Evolutionary conservation across 1,140 invertebrate species (phyloP).

Genomic region (Helicorthomorpha holstii): DNA sequence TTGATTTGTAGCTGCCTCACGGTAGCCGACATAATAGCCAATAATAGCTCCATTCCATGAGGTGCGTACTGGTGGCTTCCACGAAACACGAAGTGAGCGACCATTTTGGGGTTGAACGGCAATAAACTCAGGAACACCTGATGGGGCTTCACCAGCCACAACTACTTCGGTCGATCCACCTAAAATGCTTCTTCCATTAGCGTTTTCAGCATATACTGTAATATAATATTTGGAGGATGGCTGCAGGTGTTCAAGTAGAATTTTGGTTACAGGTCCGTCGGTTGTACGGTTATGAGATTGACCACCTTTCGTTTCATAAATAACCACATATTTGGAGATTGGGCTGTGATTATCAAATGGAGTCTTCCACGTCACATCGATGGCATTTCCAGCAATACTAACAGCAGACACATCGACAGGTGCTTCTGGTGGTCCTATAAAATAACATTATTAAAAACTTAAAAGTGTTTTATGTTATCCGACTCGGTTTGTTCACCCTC

Average conservation of each 20-base stretch:
- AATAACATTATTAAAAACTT: too few relatives aligned
- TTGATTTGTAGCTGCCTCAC: conserved; percentile 67
- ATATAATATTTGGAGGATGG: conserved; percentile 86
- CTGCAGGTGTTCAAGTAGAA: conserved; percentile 43
- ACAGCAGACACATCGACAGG: conserved; percentile 78
- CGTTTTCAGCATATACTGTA: conserved; percentile 83
- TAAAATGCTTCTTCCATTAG: conserved; percentile 75
- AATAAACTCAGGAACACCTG: conserved; percentile 36
- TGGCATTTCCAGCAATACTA: conserved; percentile 74
- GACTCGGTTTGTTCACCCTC: too few relatives aligned
- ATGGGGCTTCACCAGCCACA: conserved; percentile 67
- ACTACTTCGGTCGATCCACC: conserved; percentile 83
- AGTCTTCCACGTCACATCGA: conserved; percentile 78
- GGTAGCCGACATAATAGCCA: conserved; percentile 54
- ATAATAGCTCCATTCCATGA: conserved; percentile 86
- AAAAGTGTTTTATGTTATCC: too few relatives aligned
- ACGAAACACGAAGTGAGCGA: conserved; percentile 75
- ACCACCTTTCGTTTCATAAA: too few relatives aligned
- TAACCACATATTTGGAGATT: conserved; percentile 74
- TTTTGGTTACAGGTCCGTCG: too few relatives aligned
- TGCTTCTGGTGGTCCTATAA: conserved; percentile 85
- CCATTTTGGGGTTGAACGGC: conserved; percentile 78
- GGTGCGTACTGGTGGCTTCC: conserved; percentile 76
- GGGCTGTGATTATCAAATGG: conserved; percentile 92
- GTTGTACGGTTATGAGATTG: too few relatives aligned